A percentile compares a stretch with the other conserved stretches of the same genome.
These are phyloP conservation scores for Timandra comae DNA, from an alignment of 2,888 invertebrate genomes.

Conservation along the genomic window DNA sequence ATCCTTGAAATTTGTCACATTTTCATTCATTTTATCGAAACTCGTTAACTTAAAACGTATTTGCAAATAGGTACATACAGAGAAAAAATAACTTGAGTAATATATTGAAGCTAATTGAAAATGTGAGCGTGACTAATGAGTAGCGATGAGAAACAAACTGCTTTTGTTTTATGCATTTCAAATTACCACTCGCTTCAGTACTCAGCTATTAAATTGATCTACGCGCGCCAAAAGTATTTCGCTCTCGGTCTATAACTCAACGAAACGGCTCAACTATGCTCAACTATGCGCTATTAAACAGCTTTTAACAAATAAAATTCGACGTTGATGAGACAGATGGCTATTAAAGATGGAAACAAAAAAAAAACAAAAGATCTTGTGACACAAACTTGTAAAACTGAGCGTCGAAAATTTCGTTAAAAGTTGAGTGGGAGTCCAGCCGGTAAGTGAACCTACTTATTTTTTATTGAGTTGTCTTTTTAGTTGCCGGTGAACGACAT, in stretches of 20 bases:
- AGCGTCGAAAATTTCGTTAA: conserved; percentile 28
- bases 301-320: conserved; percentile 31
- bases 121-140: too few species aligned
- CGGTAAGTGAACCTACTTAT: conserved; percentile 22
- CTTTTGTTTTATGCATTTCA: too few species aligned
- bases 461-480: conserved; percentile 18
- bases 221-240: conserved; percentile 7
- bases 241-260: conserved; percentile 11
- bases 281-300: conserved; percentile 28
- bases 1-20: too few species aligned
- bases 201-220: too few species aligned
- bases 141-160: too few species aligned
- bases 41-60: too few species aligned
- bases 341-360: conserved; percentile 19
- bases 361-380: conserved; percentile 27
- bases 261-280: conserved; percentile 21
- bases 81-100: too few species aligned
- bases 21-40: too few species aligned
- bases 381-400: conserved; percentile 26
- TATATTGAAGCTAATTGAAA: too few species aligned
- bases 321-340: conserved; percentile 23
- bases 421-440: conserved; percentile 15
- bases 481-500: conserved; percentile 10
- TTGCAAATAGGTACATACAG: too few species aligned
- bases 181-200: too few species aligned